A percentile compares a stretch with the other conserved stretches of the same genome.
Evolutionary conservation across 2,797 vertebrate species (phyloP).

Genomic region (Hozukius guyotensis): DNA sequence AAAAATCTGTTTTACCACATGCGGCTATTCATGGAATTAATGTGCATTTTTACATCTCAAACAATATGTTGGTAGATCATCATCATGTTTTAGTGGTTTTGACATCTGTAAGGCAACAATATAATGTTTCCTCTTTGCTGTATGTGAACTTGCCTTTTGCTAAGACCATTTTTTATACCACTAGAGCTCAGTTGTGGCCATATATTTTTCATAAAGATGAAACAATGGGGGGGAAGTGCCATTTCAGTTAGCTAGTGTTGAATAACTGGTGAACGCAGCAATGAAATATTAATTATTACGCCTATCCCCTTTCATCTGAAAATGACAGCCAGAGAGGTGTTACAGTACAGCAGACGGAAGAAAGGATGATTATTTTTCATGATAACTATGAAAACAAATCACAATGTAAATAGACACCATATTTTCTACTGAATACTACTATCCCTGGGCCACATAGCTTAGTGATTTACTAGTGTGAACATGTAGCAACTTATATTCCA

Average conservation of each 20-base stretch:
- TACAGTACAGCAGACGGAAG: neutral
- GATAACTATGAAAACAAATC: neutral
- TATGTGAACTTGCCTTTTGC: neutral
- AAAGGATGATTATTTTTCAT: conserved; percentile 6
- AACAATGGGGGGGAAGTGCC: neutral
- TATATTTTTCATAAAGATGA: neutral
- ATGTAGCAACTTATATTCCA: neutral
- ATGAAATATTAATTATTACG: conserved; percentile 20
- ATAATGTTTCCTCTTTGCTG: neutral
- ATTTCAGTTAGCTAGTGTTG: neutral
- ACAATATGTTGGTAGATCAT: neutral
- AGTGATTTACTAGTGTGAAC: neutral
- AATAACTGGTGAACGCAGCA: conserved; percentile 11
- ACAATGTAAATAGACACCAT: neutral
- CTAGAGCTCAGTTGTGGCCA: neutral
- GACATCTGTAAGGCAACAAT: neutral
- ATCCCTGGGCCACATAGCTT: neutral
- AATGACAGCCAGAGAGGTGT: conserved; percentile 14
- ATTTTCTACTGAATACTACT: neutral
- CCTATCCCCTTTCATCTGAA: conserved; percentile 19
- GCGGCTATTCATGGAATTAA: neutral
- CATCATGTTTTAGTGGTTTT: neutral
- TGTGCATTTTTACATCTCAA: neutral
- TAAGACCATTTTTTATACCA: neutral
- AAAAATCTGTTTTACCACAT: neutral